Base-by-base conservation (phyloP, 2,888 invertebrate genomes). In the Andrena dorsata region DNA sequence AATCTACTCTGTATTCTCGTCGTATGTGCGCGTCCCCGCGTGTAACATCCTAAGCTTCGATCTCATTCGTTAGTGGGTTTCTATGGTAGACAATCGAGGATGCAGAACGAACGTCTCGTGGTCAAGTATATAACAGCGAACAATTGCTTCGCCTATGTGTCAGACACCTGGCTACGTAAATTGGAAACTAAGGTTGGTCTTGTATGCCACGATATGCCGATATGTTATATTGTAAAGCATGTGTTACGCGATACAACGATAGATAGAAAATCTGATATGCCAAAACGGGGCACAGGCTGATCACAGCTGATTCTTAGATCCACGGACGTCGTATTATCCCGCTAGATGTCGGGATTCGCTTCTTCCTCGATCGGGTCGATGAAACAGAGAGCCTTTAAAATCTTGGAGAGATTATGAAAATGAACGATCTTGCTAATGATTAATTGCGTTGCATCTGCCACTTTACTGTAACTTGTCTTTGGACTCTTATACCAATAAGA, bases 101-200 rank as follows among this genome's bases (percentile, higher is more conserved):
- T 95, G 95, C 94, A 94, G 80, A 93, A 94, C 80, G 93, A 94
- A 91, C 91, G 92, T 64, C 94, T 95, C 73, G 90, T 87, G 16
- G 93, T 95, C 23, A 94, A 94, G 81, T 95, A 94, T 84, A 87
- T 95, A 83, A 88, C 94, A 77, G 93, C 92, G 41, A 95, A 94
- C 87, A 94, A 94, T 84, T 94, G 94, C 89, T 95, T 95, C 86
- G 92, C 94, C 63, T 94, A 94, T 90, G 87, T 95, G 65, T 94
- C 94, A 51, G 89, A 93, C 68, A 83, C 80, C 10, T 90, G 92
- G 89, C 71, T 89, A 23, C 90, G 89, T 68, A 91, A 88, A 86
- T 80, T 92, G 71, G 86, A 89, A 53, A 85, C 89, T 71, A 87
- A 91, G 89, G 92, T 91, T 85, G 85, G 90, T 88, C 47, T 28